Conservation (phyloP, 2,888 invertebrate species). For the Oscheius sp. region DNA sequence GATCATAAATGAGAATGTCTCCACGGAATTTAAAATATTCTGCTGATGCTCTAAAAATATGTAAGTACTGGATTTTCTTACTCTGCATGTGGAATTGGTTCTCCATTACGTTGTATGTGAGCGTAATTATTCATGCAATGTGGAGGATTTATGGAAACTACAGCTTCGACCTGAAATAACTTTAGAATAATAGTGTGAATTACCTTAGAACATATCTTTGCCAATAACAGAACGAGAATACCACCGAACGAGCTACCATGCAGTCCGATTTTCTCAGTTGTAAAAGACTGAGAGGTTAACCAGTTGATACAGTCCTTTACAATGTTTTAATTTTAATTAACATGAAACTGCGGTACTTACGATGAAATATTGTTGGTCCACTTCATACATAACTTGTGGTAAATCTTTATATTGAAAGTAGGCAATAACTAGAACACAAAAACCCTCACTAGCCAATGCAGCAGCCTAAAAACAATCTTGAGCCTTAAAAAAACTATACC, state of each 20-base stretch:
- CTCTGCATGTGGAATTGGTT: slow-evolving; percentile 24
- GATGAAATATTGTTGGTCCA: slow-evolving; percentile 39
- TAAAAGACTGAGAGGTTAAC: slow-evolving; percentile 34
- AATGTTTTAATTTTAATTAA: too few relatives aligned
- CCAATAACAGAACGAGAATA: slow-evolving; percentile 37
- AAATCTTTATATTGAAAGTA: slow-evolving; percentile 47
- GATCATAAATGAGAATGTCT: slow-evolving; percentile 23
- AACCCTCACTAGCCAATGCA: slow-evolving; percentile 47
- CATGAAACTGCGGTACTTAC: too few relatives aligned
- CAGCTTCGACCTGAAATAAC: not conserved
- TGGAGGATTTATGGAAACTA: slow-evolving; percentile 47
- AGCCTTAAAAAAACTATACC: not conserved
- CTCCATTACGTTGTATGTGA: slow-evolving; percentile 35
- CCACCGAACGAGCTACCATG: slow-evolving; percentile 52
- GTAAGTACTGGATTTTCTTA: not conserved
- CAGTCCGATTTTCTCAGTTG: slow-evolving; percentile 38
- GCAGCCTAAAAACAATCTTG: slow-evolving; percentile 22
- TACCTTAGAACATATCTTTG: slow-evolving; percentile 8
- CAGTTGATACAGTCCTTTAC: slow-evolving; percentile 40
- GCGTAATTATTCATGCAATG: slow-evolving; percentile 36
- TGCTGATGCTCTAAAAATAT: not conserved
- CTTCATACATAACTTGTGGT: slow-evolving; percentile 39
- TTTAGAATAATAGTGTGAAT: not conserved
- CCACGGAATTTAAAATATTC: not conserved
- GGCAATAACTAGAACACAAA: slow-evolving; percentile 44